Conservation (phyloP, 2,113 vertebrate genomes). For the Tetrax tetrax region DNA sequence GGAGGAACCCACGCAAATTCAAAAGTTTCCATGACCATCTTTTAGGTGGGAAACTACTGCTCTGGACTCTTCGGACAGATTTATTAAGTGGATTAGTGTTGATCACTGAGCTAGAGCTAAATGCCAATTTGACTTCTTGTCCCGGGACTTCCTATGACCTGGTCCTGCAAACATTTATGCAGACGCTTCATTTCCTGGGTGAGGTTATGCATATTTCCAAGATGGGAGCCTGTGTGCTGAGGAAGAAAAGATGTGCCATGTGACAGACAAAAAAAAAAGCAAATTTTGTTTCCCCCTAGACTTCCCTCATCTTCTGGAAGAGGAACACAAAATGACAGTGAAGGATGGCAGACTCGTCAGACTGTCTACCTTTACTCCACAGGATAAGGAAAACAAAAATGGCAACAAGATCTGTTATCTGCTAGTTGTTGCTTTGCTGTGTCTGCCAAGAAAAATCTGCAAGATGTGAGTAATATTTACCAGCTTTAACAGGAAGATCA, state of each 20-base stretch:
- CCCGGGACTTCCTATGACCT: background rate
- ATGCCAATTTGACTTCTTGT: background rate
- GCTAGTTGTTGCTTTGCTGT: background rate
- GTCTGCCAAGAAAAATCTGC: background rate
- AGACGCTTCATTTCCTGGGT: background rate
- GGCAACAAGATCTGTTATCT: background rate
- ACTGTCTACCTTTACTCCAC: background rate
- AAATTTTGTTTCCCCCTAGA: background rate
- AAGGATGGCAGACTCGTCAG: fast-evolving
- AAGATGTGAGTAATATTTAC: background rate
- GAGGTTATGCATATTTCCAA: background rate
- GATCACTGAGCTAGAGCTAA: background rate
- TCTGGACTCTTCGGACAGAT: background rate
- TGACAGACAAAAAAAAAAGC: fast-evolving
- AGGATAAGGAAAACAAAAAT: background rate
- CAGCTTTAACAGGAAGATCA: background rate
- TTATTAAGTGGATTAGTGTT: background rate
- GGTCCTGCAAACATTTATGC: background rate
- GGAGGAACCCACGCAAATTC: background rate
- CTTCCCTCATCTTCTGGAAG: background rate
- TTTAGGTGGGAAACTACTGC: background rate
- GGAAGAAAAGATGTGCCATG: background rate
- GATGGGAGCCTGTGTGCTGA: background rate
- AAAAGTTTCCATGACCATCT: too few relatives aligned
- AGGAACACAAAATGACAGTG: background rate